Percentiles rank a stretch among this genome's conserved stretches.
Evolutionary conservation across 2,888 invertebrate genomes (phyloP).

Genomic region (Rugalucina vietnamica): DNA sequence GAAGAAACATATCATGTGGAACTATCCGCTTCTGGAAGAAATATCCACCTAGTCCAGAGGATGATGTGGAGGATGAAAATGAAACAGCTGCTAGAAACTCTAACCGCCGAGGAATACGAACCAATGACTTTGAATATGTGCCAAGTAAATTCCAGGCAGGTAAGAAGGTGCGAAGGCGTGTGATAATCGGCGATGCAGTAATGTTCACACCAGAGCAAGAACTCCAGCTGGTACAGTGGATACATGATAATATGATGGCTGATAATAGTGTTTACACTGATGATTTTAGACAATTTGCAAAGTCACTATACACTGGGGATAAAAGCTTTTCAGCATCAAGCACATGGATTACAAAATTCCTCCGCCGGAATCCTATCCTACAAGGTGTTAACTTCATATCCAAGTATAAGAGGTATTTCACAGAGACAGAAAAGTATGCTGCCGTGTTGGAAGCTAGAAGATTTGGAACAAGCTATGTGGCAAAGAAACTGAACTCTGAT

Average conservation of each 20-base stretch:
- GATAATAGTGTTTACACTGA: constrained; percentile 49
- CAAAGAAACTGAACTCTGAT: constrained; percentile 50
- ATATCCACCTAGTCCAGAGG: constrained; percentile 9
- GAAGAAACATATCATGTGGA: constrained; percentile 57
- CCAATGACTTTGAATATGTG: background rate
- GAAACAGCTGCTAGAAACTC: background rate
- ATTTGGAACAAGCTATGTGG: constrained; percentile 57
- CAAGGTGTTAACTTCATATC: constrained; percentile 53
- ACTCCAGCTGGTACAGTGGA: background rate
- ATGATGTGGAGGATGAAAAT: background rate
- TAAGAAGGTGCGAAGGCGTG: background rate
- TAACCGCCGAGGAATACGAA: background rate
- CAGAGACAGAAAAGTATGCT: constrained; percentile 55
- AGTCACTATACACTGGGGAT: constrained; percentile 51
- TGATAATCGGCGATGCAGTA: background rate
- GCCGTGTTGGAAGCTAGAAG: constrained; percentile 54
- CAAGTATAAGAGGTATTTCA: constrained; percentile 59
- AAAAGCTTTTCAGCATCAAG: constrained; percentile 57
- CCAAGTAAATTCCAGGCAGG: constrained; percentile 4
- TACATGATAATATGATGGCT: background rate
- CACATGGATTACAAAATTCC: constrained; percentile 55
- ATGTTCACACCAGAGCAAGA: background rate
- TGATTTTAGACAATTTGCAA: constrained; percentile 62
- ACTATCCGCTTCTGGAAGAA: constrained; percentile 54
- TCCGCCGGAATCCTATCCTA: constrained; percentile 49